Percentiles rank a stretch among this genome's conserved stretches.
phyloP scores from a whole-genome alignment of 2,888 invertebrate species.

The Pinctada fucata region DNA sequence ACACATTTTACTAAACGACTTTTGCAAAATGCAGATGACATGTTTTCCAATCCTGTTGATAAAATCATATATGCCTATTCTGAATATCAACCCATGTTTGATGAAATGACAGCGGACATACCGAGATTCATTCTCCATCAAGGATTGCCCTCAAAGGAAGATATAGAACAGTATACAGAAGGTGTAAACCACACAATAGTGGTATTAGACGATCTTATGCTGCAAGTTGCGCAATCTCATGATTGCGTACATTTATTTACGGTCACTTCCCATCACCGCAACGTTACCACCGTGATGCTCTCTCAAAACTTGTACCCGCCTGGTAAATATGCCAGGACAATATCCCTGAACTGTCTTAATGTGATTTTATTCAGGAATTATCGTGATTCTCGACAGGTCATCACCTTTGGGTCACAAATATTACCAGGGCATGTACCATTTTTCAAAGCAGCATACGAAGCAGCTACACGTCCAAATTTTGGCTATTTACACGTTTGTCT shows the following conservation, averaged over 20 bases:
- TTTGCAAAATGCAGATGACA: slow-evolving; percentile 16
- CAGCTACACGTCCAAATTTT: slow-evolving; percentile 14
- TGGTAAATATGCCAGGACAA: slow-evolving; percentile 23
- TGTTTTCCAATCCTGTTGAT: slow-evolving; percentile 4
- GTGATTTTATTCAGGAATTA: slow-evolving; percentile 23
- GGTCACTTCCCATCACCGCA: slow-evolving; percentile 27
- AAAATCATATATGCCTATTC: slow-evolving; percentile 24
- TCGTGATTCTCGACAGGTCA: neutral
- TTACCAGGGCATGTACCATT: neutral
- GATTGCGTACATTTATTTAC: slow-evolving; percentile 29
- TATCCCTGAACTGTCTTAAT: slow-evolving; percentile 3
- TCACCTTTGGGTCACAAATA: too few relatives aligned
- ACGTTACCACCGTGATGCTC: slow-evolving; percentile 10
- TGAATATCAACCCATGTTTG: neutral
- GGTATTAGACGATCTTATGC: too few relatives aligned
- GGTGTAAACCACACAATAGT: too few relatives aligned
- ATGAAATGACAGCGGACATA: neutral
- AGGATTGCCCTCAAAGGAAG: neutral
- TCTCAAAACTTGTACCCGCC: slow-evolving; percentile 22
- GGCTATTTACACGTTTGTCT: slow-evolving; percentile 31
- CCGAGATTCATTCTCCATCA: slow-evolving; percentile 20
- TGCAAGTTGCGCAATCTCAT: slow-evolving; percentile 18
- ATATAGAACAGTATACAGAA: too few relatives aligned
- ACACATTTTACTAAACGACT: slow-evolving; percentile 26
- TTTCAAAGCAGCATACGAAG: slow-evolving; percentile 26